Conservation (phyloP, 1,140 invertebrate species). For the Euura saliciscinereae region DNA sequence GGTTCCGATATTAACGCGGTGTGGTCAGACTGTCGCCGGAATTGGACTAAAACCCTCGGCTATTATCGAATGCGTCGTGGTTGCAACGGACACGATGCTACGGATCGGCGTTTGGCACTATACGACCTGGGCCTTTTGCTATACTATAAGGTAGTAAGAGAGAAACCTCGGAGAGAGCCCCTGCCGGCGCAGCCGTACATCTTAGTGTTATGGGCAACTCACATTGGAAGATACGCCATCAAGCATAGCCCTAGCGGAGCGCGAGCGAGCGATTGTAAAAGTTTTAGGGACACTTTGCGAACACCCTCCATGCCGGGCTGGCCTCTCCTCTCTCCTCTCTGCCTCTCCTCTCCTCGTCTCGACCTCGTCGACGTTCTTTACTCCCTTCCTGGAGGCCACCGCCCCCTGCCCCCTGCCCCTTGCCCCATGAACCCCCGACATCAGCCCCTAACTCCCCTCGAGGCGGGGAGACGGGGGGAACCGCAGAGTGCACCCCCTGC, state of each 20-base stretch:
- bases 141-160: constrained; percentile 58
- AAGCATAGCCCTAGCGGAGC: constrained; percentile 72
- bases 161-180: constrained; percentile 44
- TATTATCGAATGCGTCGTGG: constrained; percentile 9
- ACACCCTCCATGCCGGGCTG: constrained; percentile 50
- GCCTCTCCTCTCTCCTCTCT: constrained; percentile 37
- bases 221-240: constrained; percentile 83
- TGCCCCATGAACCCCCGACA: constrained; percentile 15
- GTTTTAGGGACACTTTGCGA: constrained; percentile 70
- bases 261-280: constrained; percentile 69
- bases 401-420: constrained; percentile 15
- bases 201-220: constrained; percentile 75
- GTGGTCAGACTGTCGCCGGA: background rate
- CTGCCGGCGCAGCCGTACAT: constrained; percentile 75
- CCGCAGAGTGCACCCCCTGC: background rate
- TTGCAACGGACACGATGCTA: constrained; percentile 46
- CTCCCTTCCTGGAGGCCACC: constrained; percentile 20
- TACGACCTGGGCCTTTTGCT: constrained; percentile 55
- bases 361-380: constrained; percentile 19
- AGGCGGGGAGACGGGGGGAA: background rate
- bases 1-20: too few species aligned
- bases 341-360: constrained; percentile 21
- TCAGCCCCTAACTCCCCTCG: constrained; percentile 4
- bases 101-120: constrained; percentile 50
- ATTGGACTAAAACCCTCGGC: background rate